These are phyloP conservation scores for Crypturellus tataupa DNA, from an alignment of 2,797 vertebrate genomes.

Conservation along the genomic window DNA sequence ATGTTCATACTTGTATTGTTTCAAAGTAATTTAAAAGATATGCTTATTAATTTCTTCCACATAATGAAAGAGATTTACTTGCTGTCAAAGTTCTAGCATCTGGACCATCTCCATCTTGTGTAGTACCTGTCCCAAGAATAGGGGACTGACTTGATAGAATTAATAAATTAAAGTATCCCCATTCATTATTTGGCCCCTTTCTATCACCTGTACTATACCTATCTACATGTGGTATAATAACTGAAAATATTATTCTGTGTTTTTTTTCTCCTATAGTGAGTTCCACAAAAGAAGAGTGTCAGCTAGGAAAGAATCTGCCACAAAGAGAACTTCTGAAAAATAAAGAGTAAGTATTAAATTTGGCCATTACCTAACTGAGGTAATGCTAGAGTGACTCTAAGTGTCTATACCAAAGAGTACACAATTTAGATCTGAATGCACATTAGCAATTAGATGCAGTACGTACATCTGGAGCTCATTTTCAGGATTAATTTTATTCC, in stretches of 20 bases:
- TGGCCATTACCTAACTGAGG: neutral
- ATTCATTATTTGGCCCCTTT: neutral
- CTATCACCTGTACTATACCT: neutral
- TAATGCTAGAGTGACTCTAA: neutral
- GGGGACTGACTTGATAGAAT: neutral
- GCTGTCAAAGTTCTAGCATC: neutral
- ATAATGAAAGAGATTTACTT: neutral
- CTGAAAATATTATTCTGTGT: neutral
- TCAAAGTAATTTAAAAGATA: neutral
- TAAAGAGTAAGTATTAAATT: constrained; percentile 8
- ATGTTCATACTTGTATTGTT: neutral
- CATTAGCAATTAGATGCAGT: neutral
- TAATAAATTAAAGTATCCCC: neutral
- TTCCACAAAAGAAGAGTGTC: neutral
- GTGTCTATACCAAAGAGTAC: neutral
- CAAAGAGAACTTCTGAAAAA: constrained; percentile 1
- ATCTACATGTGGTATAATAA: neutral
- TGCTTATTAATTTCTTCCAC: neutral
- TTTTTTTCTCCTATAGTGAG: constrained; percentile 2
- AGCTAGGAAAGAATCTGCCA: neutral
- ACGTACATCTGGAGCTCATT: neutral
- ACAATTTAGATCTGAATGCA: neutral
- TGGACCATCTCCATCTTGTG: neutral
- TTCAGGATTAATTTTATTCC: neutral
- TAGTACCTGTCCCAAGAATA: neutral